Evolutionary conservation across 2,888 invertebrate genomes (phyloP), one percentile per base, ranked within the genome.

Genomic region (Octonoba sinensis): DNA sequence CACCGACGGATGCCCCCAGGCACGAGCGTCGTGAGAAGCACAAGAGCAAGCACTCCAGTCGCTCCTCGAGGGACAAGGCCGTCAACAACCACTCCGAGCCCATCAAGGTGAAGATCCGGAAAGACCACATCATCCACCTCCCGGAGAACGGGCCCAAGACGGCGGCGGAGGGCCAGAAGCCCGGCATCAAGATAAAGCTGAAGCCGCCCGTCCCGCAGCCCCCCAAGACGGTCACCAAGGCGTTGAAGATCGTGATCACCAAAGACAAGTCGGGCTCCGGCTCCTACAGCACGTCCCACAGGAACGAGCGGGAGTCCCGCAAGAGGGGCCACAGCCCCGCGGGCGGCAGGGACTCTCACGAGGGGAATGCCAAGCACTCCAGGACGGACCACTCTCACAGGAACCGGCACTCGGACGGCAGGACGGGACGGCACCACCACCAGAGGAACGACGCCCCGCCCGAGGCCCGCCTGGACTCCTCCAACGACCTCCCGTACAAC

Each of bases 91-190:
- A 74, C 22, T 46, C 62, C 18, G 74, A 73, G 27, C 59, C 78
- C 12, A 67, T 84, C 24, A 84, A 84, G 59, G 82, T 84, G 8
- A 84, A 76, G 36, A 84, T 84, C 20, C 69, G 73, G 22, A 84
- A 84, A 44, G 81, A 82, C 49, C 62, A 59, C 16, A 74, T 84
- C 47, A 62, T 27, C 12, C 54, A 77, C 6, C 49, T 46, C 12
- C 47, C 24, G 18, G 24, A 47, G 11, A 57, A 66, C 11, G 46
- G 20, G 44, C 62, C 18, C 27, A 4, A 64, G 24, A 16, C 54
- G 56, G 44, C 56, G 27, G n/a, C 54, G 16, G 27, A 44, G 27
- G 3, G n/a, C 46, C 4, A n/a, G 44, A 22, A n/a, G 16, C 12
- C 18, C 44, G 18, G 18, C 22, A 8, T 84, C 16, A 84, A 82